A percentile compares a stretch with the other conserved stretches of the same genome.
phyloP scores from a whole-genome alignment of 1,140 invertebrate genomes.

The Forficula auricularia region DNA sequence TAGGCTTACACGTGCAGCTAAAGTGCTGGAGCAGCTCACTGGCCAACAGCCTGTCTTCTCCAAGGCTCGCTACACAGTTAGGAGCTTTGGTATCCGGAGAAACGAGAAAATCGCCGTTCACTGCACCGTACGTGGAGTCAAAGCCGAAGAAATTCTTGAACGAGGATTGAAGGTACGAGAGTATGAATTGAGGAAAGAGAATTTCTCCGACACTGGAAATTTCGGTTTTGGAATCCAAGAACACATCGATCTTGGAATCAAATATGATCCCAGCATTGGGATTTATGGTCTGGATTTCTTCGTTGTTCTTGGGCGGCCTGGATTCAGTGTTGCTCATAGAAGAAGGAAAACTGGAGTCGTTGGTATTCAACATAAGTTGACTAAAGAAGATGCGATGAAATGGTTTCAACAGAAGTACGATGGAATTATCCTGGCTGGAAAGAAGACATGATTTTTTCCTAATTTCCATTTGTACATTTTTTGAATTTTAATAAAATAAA shows the following conservation, averaged over 20 bases:
- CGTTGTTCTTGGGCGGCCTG: conserved; percentile 89
- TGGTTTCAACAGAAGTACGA: conserved; percentile 99
- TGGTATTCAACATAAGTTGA: conserved; percentile 79
- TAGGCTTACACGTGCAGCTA: conserved; percentile 93
- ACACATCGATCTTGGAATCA: conserved; percentile 99
- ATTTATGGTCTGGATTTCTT: conserved; percentile 99
- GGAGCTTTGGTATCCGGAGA: conserved; percentile 97
- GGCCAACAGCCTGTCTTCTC: conserved; percentile 98
- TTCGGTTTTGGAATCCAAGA: conserved; percentile 99
- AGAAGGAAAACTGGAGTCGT: conserved; percentile 79
- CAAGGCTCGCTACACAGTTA: conserved; percentile 95
- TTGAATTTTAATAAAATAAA: no score
- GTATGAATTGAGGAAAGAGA: conserved; percentile 94
- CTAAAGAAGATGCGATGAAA: conserved; percentile 98
- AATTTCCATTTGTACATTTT: no score
- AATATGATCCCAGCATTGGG: conserved; percentile 97
- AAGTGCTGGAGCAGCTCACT: conserved; percentile 97
- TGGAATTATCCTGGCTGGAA: conserved; percentile 73
- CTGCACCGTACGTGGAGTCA: conserved; percentile 94
- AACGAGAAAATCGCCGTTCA: conserved; percentile 99
- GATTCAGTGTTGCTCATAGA: conserved; percentile 90
- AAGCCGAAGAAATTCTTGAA: conserved; percentile 98
- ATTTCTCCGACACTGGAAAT: conserved; percentile 96
- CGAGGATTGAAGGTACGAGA: conserved; percentile 95
- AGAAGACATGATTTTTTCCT: conserved; percentile 32